phyloP scores from a whole-genome alignment of 2,113 vertebrate genomes.

The Malurus melanocephalus region DNA sequence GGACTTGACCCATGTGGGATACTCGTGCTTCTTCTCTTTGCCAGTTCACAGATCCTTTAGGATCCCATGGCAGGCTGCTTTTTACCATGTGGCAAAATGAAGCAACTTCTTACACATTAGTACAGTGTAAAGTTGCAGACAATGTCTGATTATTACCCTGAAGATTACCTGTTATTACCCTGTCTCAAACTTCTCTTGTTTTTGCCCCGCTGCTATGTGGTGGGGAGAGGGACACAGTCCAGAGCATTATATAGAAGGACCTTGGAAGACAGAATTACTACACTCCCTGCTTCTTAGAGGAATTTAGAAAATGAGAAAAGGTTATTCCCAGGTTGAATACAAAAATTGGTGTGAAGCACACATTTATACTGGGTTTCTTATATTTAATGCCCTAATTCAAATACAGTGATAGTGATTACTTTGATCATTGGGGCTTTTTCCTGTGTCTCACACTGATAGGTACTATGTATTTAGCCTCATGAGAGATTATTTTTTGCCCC shows the following conservation, averaged over 20 bases:
- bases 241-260: neutral
- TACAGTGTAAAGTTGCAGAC: neutral
- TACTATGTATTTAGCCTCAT: neutral
- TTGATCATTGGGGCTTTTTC: neutral
- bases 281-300: neutral
- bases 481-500: neutral
- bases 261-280: neutral
- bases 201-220: rapidly evolving
- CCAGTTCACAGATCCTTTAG: neutral
- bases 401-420: neutral
- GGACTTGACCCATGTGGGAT: neutral
- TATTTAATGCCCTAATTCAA: constrained; percentile 7
- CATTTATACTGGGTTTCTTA: neutral
- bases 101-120: neutral
- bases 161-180: too few relatives aligned
- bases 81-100: neutral
- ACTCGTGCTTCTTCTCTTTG: neutral
- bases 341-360: neutral
- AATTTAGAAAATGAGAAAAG: neutral
- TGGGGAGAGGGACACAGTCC: neutral
- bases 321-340: neutral
- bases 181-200: neutral
- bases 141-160: neutral
- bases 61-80: neutral
- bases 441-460: neutral